Evolutionary conservation across 2,888 invertebrate species (phyloP).

Genomic region (Autographa pulchrina): DNA sequence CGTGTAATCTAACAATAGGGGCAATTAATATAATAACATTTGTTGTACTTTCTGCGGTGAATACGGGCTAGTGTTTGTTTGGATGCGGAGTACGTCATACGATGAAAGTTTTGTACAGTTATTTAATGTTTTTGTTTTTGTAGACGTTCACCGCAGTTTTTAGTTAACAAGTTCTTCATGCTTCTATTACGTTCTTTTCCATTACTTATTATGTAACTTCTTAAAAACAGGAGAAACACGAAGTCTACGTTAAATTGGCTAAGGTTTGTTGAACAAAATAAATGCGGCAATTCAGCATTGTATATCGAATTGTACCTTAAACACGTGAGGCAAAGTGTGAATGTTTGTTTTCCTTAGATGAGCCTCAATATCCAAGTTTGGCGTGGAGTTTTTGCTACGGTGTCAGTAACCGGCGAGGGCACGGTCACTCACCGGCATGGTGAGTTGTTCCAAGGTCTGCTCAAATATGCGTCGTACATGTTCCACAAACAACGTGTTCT

Average conservation of each 20-base stretch:
- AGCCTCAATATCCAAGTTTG: constrained; percentile 54
- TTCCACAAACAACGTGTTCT: constrained; percentile 41
- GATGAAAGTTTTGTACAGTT: background rate
- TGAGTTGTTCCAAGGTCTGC: constrained; percentile 75
- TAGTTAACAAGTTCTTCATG: background rate
- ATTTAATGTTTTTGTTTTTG: background rate
- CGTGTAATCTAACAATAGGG: background rate
- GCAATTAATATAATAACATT: constrained; percentile 1
- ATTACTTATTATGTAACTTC: too few relatives aligned
- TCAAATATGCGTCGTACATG: constrained; percentile 64
- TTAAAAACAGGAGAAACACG: too few relatives aligned
- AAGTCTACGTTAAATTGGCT: background rate
- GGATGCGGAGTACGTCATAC: background rate
- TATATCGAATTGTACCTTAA: background rate
- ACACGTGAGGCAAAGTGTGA: constrained; percentile 7
- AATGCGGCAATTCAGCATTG: background rate
- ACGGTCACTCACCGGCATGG: constrained; percentile 82
- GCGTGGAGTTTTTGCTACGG: constrained; percentile 68
- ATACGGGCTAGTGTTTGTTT: background rate
- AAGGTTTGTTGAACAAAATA: background rate
- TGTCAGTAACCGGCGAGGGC: constrained; percentile 79
- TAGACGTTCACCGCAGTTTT: background rate
- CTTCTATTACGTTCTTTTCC: too few relatives aligned
- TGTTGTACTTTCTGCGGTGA: background rate
- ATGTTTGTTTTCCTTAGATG: constrained; percentile 38